phyloP scores from a whole-genome alignment of 2,888 invertebrate species.

The Melinaea menophilus region DNA sequence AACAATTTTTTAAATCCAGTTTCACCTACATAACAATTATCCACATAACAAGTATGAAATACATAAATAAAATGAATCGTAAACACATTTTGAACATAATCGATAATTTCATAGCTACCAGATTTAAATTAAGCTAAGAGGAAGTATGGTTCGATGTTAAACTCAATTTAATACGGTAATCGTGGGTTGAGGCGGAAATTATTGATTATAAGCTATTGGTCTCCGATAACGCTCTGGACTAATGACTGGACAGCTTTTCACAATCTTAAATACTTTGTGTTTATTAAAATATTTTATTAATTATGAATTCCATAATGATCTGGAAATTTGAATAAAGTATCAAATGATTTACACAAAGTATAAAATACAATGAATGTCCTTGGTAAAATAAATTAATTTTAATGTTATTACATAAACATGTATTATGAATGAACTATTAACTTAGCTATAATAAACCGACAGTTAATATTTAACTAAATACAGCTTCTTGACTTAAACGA shows the following conservation, averaged over 20 bases:
- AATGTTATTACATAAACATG: no score
- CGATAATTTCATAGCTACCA: slow-evolving; percentile 29
- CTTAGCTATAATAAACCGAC: no score
- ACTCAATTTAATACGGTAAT: slow-evolving; percentile 33
- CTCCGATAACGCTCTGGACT: slow-evolving; percentile 22
- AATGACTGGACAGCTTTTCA: slow-evolving; percentile 17
- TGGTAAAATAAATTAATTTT: no score
- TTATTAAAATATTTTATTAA: background rate
- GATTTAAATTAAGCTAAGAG: slow-evolving; percentile 32
- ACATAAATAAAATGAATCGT: slow-evolving; percentile 20
- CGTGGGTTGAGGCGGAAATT: slow-evolving; percentile 33
- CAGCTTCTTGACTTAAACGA: no score
- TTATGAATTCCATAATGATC: no score
- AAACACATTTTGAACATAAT: slow-evolving; percentile 27
- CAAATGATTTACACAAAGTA: no score
- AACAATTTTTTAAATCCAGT: no score
- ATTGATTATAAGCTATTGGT: slow-evolving; percentile 31
- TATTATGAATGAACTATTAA: no score
- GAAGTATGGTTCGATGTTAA: slow-evolving; percentile 33
- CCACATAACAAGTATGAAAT: slow-evolving; percentile 3
- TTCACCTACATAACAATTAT: no score
- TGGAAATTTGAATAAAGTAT: no score
- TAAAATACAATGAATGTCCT: no score
- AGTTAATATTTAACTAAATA: no score
- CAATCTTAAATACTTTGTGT: background rate